phyloP scores from a whole-genome alignment of 1,140 invertebrate species.

The Tetramorium alpestre region DNA sequence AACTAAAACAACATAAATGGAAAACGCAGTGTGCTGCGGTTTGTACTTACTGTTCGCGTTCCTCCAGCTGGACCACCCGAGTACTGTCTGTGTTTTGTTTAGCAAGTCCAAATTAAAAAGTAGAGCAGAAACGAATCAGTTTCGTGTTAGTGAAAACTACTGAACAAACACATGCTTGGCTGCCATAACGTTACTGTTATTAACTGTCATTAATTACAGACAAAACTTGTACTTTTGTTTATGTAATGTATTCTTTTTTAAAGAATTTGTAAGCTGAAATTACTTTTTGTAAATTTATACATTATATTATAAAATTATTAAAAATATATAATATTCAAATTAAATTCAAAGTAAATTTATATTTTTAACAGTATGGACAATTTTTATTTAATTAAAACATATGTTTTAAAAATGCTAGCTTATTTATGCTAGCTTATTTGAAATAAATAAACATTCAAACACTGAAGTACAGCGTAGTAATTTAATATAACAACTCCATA shows the following conservation, averaged over 20 bases:
- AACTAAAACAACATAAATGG: slow-evolving; percentile 60
- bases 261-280: neutral
- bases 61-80: slow-evolving; percentile 91
- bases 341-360: neutral
- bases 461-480: neutral
- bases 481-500: neutral
- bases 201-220: slow-evolving; percentile 62
- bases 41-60: slow-evolving; percentile 93
- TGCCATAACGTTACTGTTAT: slow-evolving; percentile 36
- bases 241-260: neutral
- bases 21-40: slow-evolving; percentile 70
- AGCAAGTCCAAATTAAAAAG: slow-evolving; percentile 86
- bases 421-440: neutral
- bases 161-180: slow-evolving; percentile 52
- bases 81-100: slow-evolving; percentile 90
- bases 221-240: neutral
- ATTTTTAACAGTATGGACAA: neutral
- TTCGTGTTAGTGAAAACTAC: slow-evolving; percentile 82
- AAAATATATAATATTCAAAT: neutral
- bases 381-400: neutral
- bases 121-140: slow-evolving; percentile 85
- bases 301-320: neutral
- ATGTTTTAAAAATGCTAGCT: neutral
- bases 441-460: neutral
- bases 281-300: neutral